phyloP scores from a whole-genome alignment of 2,113 vertebrate genomes.

The Chaetura pelagica region DNA sequence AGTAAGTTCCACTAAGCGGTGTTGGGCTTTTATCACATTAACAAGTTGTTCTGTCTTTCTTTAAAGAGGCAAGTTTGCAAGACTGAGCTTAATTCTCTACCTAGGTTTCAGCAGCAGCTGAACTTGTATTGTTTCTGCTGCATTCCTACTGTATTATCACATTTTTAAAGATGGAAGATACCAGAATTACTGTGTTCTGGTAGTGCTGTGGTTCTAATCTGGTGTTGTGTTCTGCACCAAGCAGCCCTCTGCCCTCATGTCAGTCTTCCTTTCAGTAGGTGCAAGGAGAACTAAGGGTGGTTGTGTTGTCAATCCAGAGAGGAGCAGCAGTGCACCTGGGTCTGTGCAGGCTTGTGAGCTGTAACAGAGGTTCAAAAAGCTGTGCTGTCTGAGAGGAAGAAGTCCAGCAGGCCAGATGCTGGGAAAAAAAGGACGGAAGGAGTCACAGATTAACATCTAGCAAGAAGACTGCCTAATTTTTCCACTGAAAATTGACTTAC shows the following conservation, averaged over 20 bases:
- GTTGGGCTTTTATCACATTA: neutral
- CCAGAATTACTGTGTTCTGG: neutral
- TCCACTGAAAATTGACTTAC: neutral
- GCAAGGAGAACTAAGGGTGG: neutral
- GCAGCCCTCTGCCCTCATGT: neutral
- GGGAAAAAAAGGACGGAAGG: neutral
- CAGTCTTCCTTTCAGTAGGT: neutral
- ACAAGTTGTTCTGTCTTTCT: neutral
- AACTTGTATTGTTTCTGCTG: neutral
- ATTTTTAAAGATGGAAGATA: neutral
- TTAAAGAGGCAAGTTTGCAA: neutral
- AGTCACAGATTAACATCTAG: neutral
- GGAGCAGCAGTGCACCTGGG: neutral
- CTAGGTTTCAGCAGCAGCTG: neutral
- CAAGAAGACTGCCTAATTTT: neutral
- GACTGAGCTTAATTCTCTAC: neutral
- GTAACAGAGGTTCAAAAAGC: neutral
- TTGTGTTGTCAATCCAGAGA: neutral
- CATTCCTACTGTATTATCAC: neutral
- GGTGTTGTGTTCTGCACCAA: neutral
- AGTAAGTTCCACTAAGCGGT: neutral
- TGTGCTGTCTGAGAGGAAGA: neutral
- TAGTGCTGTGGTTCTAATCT: neutral
- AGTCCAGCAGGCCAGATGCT: neutral
- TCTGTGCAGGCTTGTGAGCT: neutral